These are phyloP conservation scores for Ceratoteleas bidentatus DNA, from an alignment of 1,140 invertebrate genomes.

Conservation along the genomic window DNA sequence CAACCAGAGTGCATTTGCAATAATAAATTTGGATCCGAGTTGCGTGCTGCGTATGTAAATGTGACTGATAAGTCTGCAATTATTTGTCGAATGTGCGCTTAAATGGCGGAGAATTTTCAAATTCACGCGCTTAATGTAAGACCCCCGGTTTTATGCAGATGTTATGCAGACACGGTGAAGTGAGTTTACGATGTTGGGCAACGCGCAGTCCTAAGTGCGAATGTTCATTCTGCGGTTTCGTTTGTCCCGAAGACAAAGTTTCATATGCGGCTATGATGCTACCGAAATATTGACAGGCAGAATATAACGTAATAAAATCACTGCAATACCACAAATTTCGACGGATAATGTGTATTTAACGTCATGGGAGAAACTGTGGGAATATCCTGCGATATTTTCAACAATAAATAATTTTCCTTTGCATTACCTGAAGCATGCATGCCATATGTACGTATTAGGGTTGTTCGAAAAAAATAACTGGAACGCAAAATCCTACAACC, in stretches of 20 bases:
- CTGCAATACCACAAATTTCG: too few relatives aligned
- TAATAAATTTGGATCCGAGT: conserved; percentile 56
- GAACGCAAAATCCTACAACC: too few relatives aligned
- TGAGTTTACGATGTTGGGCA: conserved; percentile 53
- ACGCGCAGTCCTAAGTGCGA: conserved; percentile 22
- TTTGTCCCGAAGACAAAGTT: conserved; percentile 44
- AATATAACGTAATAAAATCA: too few relatives aligned
- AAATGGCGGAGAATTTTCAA: conserved; percentile 57
- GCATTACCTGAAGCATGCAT: too few relatives aligned
- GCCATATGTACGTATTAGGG: too few relatives aligned
- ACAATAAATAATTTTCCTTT: too few relatives aligned
- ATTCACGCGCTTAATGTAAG: conserved; percentile 45
- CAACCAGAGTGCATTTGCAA: conserved; percentile 35
- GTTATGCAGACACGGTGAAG: conserved; percentile 45
- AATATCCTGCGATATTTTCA: too few relatives aligned
- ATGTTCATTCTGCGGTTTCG: conserved; percentile 39
- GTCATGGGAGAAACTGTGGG: too few relatives aligned
- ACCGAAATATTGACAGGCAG: neutral
- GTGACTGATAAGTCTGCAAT: conserved; percentile 62
- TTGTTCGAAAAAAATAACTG: too few relatives aligned
- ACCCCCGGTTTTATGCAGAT: conserved; percentile 29
- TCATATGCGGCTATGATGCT: conserved; percentile 14
- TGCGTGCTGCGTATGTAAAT: conserved; percentile 55
- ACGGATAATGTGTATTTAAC: too few relatives aligned
- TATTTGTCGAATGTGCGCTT: conserved; percentile 58